Percentiles rank a stretch among this genome's conserved stretches.
phyloP scores from a whole-genome alignment of 2,888 invertebrate species.

The Celastrina argiolus region DNA sequence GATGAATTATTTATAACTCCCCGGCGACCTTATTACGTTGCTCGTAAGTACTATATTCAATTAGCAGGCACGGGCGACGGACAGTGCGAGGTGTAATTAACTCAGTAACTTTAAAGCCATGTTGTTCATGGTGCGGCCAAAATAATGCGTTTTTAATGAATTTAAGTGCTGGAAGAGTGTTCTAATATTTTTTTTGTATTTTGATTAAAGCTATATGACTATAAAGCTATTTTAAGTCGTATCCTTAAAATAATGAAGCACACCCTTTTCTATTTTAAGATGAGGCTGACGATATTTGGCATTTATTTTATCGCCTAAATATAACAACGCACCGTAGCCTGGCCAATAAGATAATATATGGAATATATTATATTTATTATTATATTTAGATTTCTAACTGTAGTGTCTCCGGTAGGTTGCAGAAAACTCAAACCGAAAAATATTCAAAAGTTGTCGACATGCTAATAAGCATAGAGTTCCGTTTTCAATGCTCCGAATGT shows the following conservation, averaged over 20 bases:
- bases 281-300: no score
- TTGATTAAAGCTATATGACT: background rate
- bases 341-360: no score
- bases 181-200: background rate
- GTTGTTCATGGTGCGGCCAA: slow-evolving; percentile 14
- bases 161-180: background rate
- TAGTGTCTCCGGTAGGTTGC: no score
- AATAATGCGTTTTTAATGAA: slow-evolving; percentile 13
- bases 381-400: no score
- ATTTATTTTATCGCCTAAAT: no score
- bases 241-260: background rate
- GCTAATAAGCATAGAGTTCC: no score
- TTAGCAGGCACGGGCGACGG: background rate
- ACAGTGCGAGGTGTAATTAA: slow-evolving; percentile 8
- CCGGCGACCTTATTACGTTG: background rate
- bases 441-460: no score
- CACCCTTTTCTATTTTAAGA: background rate
- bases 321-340: no score
- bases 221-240: background rate
- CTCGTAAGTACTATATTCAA: background rate
- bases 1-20: slow-evolving; percentile 25
- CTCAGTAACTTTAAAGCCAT: slow-evolving; percentile 13
- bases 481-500: no score
- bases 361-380: no score
- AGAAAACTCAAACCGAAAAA: no score